These are phyloP conservation scores for Drosophila tristis DNA, from an alignment of 1,140 invertebrate species.

Conservation along the genomic window DNA sequence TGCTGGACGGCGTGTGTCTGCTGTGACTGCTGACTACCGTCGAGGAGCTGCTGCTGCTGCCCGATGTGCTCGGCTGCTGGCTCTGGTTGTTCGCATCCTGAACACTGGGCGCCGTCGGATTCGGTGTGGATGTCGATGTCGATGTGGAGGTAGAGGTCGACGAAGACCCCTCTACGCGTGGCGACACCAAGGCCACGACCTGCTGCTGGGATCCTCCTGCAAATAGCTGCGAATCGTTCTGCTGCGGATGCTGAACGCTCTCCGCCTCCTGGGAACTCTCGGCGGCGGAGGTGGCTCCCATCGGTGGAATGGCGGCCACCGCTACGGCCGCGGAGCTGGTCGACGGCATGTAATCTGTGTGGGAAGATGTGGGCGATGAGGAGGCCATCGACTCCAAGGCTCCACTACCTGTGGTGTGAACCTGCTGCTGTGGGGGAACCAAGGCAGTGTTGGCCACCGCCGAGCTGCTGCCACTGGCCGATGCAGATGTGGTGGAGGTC, in stretches of 20 bases:
- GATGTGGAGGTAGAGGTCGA: conserved; percentile 64
- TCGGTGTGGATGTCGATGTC: conserved; percentile 61
- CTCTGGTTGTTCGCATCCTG: conserved; percentile 84
- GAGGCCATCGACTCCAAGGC: conserved; percentile 85
- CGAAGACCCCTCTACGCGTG: conserved; percentile 87
- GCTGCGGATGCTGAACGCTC: conserved; percentile 77
- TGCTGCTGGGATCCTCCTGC: conserved; percentile 86
- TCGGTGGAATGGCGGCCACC: conserved; percentile 85
- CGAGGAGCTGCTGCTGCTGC: conserved; percentile 73
- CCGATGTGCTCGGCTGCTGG: conserved; percentile 78
- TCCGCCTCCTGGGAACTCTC: conserved; percentile 84
- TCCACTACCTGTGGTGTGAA: conserved; percentile 86
- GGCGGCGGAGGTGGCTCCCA: conserved; percentile 80
- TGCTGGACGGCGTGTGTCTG: conserved; percentile 86
- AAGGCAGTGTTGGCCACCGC: conserved; percentile 85
- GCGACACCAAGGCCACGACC: conserved; percentile 90
- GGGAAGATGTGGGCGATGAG: conserved; percentile 86
- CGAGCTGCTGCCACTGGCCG: conserved; percentile 60
- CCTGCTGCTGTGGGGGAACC: conserved; percentile 87
- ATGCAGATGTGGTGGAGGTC: conserved; percentile 67
- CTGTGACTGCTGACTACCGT: conserved; percentile 85
- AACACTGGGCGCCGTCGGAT: conserved; percentile 38
- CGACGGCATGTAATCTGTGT: conserved; percentile 89
- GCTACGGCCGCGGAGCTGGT: conserved; percentile 87
- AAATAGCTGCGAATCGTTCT: conserved; percentile 78